A percentile compares a stretch with the other conserved stretches of the same genome.
These are phyloP conservation scores for Tamandua tetradactyla DNA, from an alignment of 2,797 vertebrate genomes.

Conservation along the genomic window DNA sequence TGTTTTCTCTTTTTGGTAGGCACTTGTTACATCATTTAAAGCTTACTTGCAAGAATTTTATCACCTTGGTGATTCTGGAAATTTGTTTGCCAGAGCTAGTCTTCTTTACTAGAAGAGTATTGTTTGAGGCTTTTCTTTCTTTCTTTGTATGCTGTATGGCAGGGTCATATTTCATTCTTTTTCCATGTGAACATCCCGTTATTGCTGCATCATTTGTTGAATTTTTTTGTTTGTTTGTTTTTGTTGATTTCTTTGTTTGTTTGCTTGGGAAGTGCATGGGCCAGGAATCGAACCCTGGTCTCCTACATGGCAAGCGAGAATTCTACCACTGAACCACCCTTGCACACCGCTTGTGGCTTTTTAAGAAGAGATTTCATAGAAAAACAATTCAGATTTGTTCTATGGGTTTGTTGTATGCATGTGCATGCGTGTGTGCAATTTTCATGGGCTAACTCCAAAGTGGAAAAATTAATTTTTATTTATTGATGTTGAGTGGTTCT, in stretches of 20 bases:
- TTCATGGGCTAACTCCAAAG: background rate
- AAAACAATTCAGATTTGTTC: slow-evolving; percentile 6
- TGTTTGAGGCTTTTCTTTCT: background rate
- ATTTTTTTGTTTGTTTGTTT: no score
- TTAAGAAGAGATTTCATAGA: background rate
- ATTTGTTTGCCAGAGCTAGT: background rate
- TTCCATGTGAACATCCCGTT: no score
- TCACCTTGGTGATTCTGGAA: background rate
- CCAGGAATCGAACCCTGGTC: no score
- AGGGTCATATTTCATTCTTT: no score
- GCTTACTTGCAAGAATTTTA: background rate
- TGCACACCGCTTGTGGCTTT: no score
- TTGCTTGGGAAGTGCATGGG: no score
- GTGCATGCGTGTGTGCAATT: background rate
- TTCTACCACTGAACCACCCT: no score
- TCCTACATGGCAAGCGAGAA: no score
- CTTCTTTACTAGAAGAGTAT: background rate
- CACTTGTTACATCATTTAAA: background rate
- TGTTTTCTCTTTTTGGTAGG: background rate
- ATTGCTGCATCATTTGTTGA: no score
- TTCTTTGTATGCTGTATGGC: no score
- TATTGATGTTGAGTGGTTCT: background rate
- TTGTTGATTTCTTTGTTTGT: no score
- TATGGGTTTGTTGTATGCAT: background rate
- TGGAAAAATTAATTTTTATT: slow-evolving; percentile 28